Base-by-base conservation (phyloP, 92 coral and sea anemone species). In the Muricea muricata region DNA sequence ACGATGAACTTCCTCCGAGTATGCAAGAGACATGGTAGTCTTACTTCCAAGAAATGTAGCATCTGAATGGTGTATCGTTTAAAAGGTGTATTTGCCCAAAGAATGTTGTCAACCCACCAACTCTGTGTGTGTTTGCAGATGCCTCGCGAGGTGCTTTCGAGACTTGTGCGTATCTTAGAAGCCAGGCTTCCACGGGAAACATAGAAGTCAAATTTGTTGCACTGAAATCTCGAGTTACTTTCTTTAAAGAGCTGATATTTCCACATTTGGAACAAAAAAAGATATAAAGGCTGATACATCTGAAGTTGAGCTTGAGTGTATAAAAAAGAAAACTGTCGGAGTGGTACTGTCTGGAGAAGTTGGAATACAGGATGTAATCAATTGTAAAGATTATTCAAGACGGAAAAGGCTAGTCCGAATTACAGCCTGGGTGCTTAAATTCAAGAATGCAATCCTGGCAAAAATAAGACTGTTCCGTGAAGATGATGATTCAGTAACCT, bases 361-460 rank as follows among this genome's bases (percentile, higher is more conserved):
- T n/a, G n/a, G n/a, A n/a, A n/a, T 48, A 31, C 23, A 24, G 60
- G 24, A 74, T 33, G 61, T 54, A n/a, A 84, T 77, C 41, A 88
- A 84, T 10, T 63, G 78, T 39, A 32, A 57, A 61, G 65, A 31
- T 30, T 88, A 74, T 47, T 88, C n/a, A n/a, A 88, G 85, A 45
- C 84, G 92, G 86, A 84, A 84, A 56, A 84, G 82, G 45, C 86
- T 77, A 15, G n/a, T n/a, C n/a, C n/a, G n/a, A n/a, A n/a, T n/a
- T n/a, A n/a, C n/a, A n/a, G n/a, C n/a, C n/a, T n/a, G 84, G 60
- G 61, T 74, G 32, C 25, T 42, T 32, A 74, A 31, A 74, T 20
- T n/a, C 17, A 24, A 21, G 40, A 48, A 24, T 25, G 47, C 25
- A 18, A 35, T 74, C 14, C 4, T 74, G 60, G 60, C 60, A 24